phyloP scores from a whole-genome alignment of 2,888 invertebrate genomes.

The Lasioglossum zephyrum region DNA sequence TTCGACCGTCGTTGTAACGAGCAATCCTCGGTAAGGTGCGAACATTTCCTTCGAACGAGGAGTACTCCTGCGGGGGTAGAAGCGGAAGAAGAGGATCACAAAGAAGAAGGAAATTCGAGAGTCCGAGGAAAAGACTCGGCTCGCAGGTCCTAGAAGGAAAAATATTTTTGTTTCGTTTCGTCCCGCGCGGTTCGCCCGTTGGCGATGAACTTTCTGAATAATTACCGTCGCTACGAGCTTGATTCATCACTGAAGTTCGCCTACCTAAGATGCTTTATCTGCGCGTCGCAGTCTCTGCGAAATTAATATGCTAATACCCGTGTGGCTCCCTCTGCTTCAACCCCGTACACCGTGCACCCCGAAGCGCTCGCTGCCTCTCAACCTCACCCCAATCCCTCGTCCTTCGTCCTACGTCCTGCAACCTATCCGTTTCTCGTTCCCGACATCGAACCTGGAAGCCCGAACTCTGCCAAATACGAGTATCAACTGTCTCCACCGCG shows the following conservation, averaged over 20 bases:
- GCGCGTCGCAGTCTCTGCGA: slow-evolving; percentile 82
- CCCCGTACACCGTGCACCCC: slow-evolving; percentile 38
- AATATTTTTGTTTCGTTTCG: slow-evolving; percentile 80
- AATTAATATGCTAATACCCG: slow-evolving; percentile 84
- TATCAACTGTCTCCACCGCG: slow-evolving; percentile 14
- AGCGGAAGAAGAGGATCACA: neutral
- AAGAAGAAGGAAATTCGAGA: slow-evolving; percentile 20
- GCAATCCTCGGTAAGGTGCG: neutral
- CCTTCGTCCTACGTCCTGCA: neutral
- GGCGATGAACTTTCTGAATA: slow-evolving; percentile 82
- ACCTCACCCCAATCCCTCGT: neutral
- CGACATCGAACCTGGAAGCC: slow-evolving; percentile 31
- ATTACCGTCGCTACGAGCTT: slow-evolving; percentile 82
- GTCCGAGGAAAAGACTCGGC: slow-evolving; percentile 47
- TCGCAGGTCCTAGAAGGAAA: slow-evolving; percentile 75
- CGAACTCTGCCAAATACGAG: slow-evolving; percentile 33
- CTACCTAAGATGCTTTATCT: slow-evolving; percentile 84
- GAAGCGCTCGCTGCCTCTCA: slow-evolving; percentile 27
- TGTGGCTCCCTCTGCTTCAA: slow-evolving; percentile 66
- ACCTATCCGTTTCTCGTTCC: slow-evolving; percentile 3
- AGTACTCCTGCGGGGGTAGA: neutral
- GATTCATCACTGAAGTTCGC: slow-evolving; percentile 84
- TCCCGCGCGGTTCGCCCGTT: slow-evolving; percentile 67
- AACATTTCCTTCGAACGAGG: neutral
- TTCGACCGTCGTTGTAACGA: neutral